Base-by-base conservation (phyloP, 2,113 vertebrate species). In the Perca flavescens region DNA sequence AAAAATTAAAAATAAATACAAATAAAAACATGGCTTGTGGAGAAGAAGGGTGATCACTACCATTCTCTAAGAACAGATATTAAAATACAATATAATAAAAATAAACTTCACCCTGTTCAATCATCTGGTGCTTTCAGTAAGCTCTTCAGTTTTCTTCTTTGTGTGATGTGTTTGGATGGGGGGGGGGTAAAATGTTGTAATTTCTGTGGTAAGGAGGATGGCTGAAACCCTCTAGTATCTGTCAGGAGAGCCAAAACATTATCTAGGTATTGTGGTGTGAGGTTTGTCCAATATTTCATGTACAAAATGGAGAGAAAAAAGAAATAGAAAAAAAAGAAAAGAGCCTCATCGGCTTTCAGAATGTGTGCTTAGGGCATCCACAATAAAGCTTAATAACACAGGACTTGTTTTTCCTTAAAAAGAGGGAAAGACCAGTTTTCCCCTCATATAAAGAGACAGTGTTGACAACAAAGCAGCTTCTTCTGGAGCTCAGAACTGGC, bases 371-470 rank as follows among this genome's bases (percentile, higher is more conserved):
- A 78, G 3, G n/a, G 60, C 58, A 49, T 73, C 34, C 49, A 76
- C 46, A 78, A 54, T 43, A 78, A 72, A 77, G 71, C 58, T 53
- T 61, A 46, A 74, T 50, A 70, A 65, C 25, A 67, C 14, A 25
- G 3, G 4, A 6, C 40, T 65, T 31, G 53, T 68, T 85, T 77
- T 65, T 17, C 11, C 19, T 36, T 34, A 22, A 56, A 28, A 52
- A 12, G 28, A 52, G 47, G 21, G 22, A 78, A 68, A 77, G 61
- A 77, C 46, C 43, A 52, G 28, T 71, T 87, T 81, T 67, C 86
- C 85, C 65, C 64, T 81, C 82, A 79, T 87, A 90, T 87, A 90
- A 93, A 93, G 88, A 54, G 82, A 79, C 47, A 77, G 62, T 61
- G 58, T 60, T 12, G 69, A 87, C 63, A 84, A 82, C 64, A 82